These are phyloP conservation scores for Drosophila cognata DNA, from an alignment of 2,888 invertebrate genomes.

Conservation along the genomic window DNA sequence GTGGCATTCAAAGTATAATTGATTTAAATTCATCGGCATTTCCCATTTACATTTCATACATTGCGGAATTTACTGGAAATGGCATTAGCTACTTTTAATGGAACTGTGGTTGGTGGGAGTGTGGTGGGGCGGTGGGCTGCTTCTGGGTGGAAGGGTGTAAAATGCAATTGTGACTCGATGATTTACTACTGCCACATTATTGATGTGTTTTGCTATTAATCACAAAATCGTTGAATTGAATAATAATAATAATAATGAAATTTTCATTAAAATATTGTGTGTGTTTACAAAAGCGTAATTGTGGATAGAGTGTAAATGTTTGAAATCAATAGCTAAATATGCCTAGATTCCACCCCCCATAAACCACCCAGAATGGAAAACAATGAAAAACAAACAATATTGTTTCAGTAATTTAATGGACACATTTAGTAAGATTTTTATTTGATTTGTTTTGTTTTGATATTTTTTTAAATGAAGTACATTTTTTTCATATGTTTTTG, in stretches of 20 bases:
- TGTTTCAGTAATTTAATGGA: constrained; percentile 59
- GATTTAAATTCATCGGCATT: constrained; percentile 51
- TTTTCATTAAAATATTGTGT: constrained; percentile 50
- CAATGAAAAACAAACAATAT: neutral
- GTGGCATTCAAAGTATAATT: constrained; percentile 45
- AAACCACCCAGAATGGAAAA: neutral
- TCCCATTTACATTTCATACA: constrained; percentile 36
- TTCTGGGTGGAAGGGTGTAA: neutral
- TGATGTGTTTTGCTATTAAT: constrained; percentile 8
- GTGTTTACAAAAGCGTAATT: neutral
- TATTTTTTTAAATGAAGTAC: constrained; percentile 54
- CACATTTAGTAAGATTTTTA: constrained; percentile 68
- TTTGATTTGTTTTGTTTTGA: constrained; percentile 46
- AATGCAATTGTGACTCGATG: constrained; percentile 30
- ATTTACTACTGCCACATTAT: constrained; percentile 56
- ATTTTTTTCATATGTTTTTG: constrained; percentile 33
- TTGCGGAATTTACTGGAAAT: constrained; percentile 47
- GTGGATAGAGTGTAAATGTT: constrained; percentile 1
- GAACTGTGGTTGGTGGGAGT: constrained; percentile 52
- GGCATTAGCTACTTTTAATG: constrained; percentile 72
- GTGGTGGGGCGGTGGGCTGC: accelerated
- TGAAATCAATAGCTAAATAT: neutral
- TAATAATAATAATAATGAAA: constrained; percentile 43
- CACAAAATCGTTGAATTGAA: neutral
- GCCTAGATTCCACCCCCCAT: too few relatives aligned